Evolutionary conservation across 2,797 vertebrate species (phyloP).

Genomic region (Sebastes steindachneri): DNA sequence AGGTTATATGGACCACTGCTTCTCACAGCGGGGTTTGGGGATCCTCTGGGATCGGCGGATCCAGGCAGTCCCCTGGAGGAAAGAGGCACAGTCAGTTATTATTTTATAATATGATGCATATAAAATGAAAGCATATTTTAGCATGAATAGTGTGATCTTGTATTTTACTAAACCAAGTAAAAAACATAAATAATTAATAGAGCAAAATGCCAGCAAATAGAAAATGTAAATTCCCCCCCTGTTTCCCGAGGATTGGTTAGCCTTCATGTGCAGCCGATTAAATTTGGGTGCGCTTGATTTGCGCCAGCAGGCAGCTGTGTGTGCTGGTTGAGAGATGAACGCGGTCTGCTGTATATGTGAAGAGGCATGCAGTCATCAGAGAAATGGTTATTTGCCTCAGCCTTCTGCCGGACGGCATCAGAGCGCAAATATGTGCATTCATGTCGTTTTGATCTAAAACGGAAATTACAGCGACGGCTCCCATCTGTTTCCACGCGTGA

Average conservation of each 20-base stretch:
- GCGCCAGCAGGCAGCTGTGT: constrained; percentile 58
- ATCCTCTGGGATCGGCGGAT: constrained; percentile 32
- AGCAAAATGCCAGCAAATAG: background rate
- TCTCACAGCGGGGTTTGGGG: constrained; percentile 17
- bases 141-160: background rate
- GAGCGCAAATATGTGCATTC: constrained; percentile 73
- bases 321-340: constrained; percentile 53
- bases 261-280: constrained; percentile 57
- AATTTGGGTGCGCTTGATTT: constrained; percentile 63
- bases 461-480: constrained; percentile 85
- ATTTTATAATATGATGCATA: constrained; percentile 14
- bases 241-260: constrained; percentile 32
- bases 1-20: constrained; percentile 48
- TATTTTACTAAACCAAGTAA: background rate
- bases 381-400: constrained; percentile 81
- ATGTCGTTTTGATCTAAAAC: constrained; percentile 85
- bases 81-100: constrained; percentile 28
- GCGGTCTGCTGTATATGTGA: constrained; percentile 21
- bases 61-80: background rate
- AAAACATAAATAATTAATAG: background rate
- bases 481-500: constrained; percentile 86
- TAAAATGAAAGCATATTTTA: constrained; percentile 5
- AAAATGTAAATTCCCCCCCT: constrained; percentile 9
- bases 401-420: constrained; percentile 70
- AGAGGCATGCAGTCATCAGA: constrained; percentile 58